Evolutionary conservation across 1,140 invertebrate species (phyloP), one percentile per base, ranked within the genome.

Genomic region (Mya arenaria): DNA sequence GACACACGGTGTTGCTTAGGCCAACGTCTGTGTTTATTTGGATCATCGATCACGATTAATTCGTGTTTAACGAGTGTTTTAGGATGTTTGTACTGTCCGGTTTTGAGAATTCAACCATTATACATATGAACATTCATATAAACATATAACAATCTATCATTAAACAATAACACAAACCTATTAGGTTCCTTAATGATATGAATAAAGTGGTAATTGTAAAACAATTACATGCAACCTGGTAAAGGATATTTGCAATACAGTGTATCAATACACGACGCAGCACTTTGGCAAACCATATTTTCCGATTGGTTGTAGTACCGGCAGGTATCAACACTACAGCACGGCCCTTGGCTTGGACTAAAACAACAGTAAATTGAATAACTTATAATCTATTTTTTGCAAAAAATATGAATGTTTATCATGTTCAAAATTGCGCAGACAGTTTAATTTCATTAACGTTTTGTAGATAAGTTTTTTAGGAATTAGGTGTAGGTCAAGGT

Each of bases 181-280:
- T 13, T 48, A 48, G 10, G n/a, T 13, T 48, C n/a, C 44, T 48
- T 48, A 10, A 13, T 13, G 44, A n/a, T n/a, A 48, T 13, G 44
- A 48, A 48, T 48, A 13, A 48, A 13, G 44, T 13, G 44, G n/a
- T n/a, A 13, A 48, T 13, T 13, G 44, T 48, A 48, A 48, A 48
- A n/a, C 10, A 13, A 48, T n/a, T n/a, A n/a, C 44, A 48, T n/a
- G n/a, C 44, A 48, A n/a, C 44, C 10, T 34, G 10, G 41, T 66
- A 72, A 72, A 72, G 69, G 69, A 72, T 72, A 72, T 58, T 72
- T 44, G 30, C 69, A 72, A 23, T 58, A 72, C 19, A 72, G 30
- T 56, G 30, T 30, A 39, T 72, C 69, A 15, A 72, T 28, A 56
- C 69, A 72, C 30, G 41, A 34, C 30, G 32, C 23, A 19, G 23